phyloP scores from a whole-genome alignment of 30 jellyfish, hydroid and myxozoan genomes.

The Catostylus mosaicus region DNA sequence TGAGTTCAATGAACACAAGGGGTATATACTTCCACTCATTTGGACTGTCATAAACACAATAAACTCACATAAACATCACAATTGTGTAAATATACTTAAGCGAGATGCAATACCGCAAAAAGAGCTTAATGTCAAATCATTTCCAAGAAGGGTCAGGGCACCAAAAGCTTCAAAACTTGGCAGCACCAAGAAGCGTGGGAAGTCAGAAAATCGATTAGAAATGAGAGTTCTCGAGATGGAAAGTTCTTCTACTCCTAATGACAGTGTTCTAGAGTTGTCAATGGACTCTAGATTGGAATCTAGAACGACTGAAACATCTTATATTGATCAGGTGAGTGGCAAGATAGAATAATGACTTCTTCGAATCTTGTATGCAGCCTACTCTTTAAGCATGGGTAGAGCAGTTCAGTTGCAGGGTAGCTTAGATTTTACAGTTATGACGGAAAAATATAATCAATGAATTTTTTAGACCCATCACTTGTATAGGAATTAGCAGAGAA shows the following conservation, averaged over 20 bases:
- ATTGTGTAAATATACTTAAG: conserved; percentile 23
- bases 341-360: too few relatives aligned
- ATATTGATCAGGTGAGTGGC: conserved; percentile 5
- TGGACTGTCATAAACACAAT: conserved; percentile 48
- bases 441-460: too few relatives aligned
- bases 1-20: conserved; percentile 30
- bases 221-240: conserved; percentile 18
- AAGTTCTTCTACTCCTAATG: neutral
- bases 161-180: conserved; percentile 18
- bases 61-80: conserved; percentile 60
- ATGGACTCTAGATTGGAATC: conserved; percentile 20
- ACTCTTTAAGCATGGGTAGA: too few relatives aligned
- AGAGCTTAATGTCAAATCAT: conserved; percentile 33
- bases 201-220: neutral
- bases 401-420: too few relatives aligned
- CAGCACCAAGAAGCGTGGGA: conserved; percentile 7
- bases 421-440: too few relatives aligned
- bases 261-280: conserved; percentile 1
- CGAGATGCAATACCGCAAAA: conserved; percentile 10
- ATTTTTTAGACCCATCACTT: too few relatives aligned
- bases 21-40: conserved; percentile 31
- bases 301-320: conserved; percentile 25
- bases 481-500: too few relatives aligned
- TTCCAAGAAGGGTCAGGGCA: conserved; percentile 17
- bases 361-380: too few relatives aligned